Percentiles rank a stretch among this genome's conserved stretches.
These are phyloP conservation scores for Dasysyrphus albostriatus DNA, from an alignment of 2,888 invertebrate genomes.

Conservation along the genomic window DNA sequence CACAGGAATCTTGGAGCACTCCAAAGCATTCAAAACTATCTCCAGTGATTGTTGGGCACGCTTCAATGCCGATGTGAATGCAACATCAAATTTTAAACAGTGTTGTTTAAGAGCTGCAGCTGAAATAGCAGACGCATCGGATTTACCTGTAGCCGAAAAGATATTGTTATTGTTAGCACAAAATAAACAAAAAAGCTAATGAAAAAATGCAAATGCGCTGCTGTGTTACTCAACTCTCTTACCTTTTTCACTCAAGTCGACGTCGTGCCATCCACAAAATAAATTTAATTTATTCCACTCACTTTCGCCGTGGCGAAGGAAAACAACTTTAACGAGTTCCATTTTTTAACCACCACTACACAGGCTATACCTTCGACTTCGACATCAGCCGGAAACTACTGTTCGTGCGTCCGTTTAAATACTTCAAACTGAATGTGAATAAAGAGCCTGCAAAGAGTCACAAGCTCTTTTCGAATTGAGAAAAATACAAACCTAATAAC, in stretches of 20 bases:
- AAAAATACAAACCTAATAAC: conserved; percentile 35
- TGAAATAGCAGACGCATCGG: conserved; percentile 81
- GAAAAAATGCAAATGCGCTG: not conserved
- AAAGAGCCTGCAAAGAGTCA: conserved; percentile 25
- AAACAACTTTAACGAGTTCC: conserved; percentile 83
- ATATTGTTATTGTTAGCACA: conserved; percentile 29
- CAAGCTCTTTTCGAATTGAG: conserved; percentile 23
- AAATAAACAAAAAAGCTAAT: conserved; percentile 19
- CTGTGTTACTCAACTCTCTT: conserved; percentile 75
- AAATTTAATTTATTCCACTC: conserved; percentile 90
- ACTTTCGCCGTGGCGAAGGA: conserved; percentile 89
- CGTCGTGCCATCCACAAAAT: conserved; percentile 91
- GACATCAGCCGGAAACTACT: conserved; percentile 51
- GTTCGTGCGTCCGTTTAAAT: conserved; percentile 42
- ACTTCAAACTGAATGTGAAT: conserved; percentile 10
- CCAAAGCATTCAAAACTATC: conserved; percentile 88
- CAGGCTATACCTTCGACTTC: conserved; percentile 22
- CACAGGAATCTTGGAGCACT: conserved; percentile 88
- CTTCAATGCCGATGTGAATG: conserved; percentile 91
- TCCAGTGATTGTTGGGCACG: conserved; percentile 91
- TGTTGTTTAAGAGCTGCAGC: conserved; percentile 90
- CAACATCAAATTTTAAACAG: conserved; percentile 90
- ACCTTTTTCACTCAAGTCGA: conserved; percentile 89
- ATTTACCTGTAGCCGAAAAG: conserved; percentile 77
- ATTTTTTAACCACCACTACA: conserved; percentile 49